Conservation (phyloP, 2,113 vertebrate species). For the Danionella cerebrum region DNA sequence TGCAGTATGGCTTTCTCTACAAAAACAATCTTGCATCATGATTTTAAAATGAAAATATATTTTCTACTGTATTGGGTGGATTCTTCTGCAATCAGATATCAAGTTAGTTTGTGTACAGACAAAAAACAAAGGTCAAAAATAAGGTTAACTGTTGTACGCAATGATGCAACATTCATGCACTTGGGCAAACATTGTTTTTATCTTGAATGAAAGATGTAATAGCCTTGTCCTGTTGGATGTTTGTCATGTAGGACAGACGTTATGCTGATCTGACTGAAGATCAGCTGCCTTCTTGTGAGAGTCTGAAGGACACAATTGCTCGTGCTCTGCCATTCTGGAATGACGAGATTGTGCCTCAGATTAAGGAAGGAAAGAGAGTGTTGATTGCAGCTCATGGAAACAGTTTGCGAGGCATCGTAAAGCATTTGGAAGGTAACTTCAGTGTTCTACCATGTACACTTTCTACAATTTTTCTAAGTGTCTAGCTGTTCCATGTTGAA, state of each 20-base stretch:
- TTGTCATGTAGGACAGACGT: conserved; percentile 68
- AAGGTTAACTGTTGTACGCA: too few species aligned
- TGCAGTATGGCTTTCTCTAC: background rate
- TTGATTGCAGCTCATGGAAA: conserved; percentile 82
- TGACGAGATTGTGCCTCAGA: conserved; percentile 78
- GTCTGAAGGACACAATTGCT: conserved; percentile 82
- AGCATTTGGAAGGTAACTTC: conserved; percentile 73
- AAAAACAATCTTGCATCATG: background rate
- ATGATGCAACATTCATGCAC: too few species aligned
- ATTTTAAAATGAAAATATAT: too few species aligned
- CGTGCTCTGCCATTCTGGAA: conserved; percentile 83
- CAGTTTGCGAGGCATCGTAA: conserved; percentile 80
- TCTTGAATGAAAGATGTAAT: too few species aligned
- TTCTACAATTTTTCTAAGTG: too few species aligned
- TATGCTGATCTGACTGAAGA: conserved; percentile 78
- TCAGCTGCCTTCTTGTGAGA: conserved; percentile 77
- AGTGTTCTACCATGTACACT: background rate
- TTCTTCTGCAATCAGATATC: too few species aligned
- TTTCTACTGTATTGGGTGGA: too few species aligned
- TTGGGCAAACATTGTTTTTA: too few species aligned
- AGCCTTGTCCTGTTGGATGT: background rate
- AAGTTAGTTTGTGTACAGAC: too few species aligned
- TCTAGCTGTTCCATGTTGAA: too few species aligned
- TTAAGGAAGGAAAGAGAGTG: conserved; percentile 80
- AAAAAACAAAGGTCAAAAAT: too few species aligned